Evolutionary conservation across 2,888 invertebrate species (phyloP), one percentile per base, ranked within the genome.

Genomic region (Micoletzkya japonica): DNA sequence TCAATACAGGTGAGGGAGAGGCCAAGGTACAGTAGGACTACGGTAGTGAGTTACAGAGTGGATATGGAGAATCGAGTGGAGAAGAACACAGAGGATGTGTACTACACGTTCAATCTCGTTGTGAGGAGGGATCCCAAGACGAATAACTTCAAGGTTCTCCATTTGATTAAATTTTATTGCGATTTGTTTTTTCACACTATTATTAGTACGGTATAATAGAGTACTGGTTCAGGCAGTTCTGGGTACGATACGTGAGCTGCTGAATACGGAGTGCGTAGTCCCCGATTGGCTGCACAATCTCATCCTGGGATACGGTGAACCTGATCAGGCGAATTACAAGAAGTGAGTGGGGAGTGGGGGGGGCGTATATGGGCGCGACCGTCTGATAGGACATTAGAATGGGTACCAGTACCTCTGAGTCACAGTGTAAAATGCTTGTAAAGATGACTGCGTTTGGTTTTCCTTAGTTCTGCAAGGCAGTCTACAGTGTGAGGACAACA

Each of bases 121-220:
- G 92, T 99, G 91, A 90, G 98, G 49, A 90, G 98, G n/a, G 97
- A 97, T 86, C 97, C 98, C 0, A 98, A 99, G 85, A 96, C 98
- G 87, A 99, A 99, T 86, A 99, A 99, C 87, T 99, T 99, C 87
- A 99, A 99, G 88, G 73, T 73, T 32, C 4, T 32, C 1, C 54
- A 24, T 17, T 17, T 10, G 20, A 34, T 7, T 26, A 20, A 17
- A n/a, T 2, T 32, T 3, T 17, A 57, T 34, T 36, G 52, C 14
- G 49, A 14, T 14, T 44, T 44, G 14, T 44, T n/a, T n/a, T n/a
- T n/a, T n/a, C n/a, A n/a, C n/a, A n/a, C n/a, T n/a, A n/a, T n/a
- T n/a, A n/a, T n/a, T n/a, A n/a, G n/a, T 44, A 44, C n/a, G 14
- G 49, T n/a, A n/a, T 57, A 10, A 28, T 28, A 10, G 57, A 57